phyloP scores from a whole-genome alignment of 2,797 vertebrate genomes.

The Limnodromus scolopaceus region DNA sequence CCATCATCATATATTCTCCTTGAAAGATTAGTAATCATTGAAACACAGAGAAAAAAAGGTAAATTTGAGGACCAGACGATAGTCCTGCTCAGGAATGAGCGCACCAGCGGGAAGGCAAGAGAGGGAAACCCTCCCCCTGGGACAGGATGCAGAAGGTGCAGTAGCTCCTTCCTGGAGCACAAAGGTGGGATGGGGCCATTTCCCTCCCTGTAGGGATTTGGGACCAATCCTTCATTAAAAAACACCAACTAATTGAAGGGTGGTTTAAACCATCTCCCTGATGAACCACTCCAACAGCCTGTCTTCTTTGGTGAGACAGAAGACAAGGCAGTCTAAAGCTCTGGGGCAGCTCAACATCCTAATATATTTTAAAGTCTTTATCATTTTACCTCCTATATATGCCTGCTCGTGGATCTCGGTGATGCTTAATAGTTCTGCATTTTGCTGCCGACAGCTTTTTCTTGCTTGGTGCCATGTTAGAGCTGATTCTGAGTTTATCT shows the following conservation, averaged over 20 bases:
- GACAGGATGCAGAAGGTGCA: background rate
- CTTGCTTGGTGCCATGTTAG: constrained; percentile 93
- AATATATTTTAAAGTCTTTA: background rate
- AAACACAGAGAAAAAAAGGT: background rate
- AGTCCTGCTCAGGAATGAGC: background rate
- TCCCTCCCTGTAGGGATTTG: background rate
- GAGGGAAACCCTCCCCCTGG: fast-evolving
- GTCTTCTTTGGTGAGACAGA: background rate
- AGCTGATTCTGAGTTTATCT: constrained; percentile 85
- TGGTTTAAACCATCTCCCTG: background rate
- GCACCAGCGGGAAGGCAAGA: fast-evolving
- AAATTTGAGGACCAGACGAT: background rate
- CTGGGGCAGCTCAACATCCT: background rate
- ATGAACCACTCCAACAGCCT: background rate
- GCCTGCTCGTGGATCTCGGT: constrained; percentile 88
- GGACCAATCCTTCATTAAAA: background rate
- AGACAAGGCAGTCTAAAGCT: background rate
- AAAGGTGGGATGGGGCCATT: background rate
- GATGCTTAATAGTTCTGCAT: constrained; percentile 89
- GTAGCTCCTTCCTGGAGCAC: background rate
- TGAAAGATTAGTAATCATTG: background rate
- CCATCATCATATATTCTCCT: background rate
- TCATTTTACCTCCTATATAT: constrained; percentile 85
- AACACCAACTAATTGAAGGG: fast-evolving
- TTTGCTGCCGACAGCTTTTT: constrained; percentile 91